A percentile compares a stretch with the other conserved stretches of the same genome.
These are phyloP conservation scores for Tortrix viridana DNA, from an alignment of 2,888 invertebrate species.

Conservation along the genomic window DNA sequence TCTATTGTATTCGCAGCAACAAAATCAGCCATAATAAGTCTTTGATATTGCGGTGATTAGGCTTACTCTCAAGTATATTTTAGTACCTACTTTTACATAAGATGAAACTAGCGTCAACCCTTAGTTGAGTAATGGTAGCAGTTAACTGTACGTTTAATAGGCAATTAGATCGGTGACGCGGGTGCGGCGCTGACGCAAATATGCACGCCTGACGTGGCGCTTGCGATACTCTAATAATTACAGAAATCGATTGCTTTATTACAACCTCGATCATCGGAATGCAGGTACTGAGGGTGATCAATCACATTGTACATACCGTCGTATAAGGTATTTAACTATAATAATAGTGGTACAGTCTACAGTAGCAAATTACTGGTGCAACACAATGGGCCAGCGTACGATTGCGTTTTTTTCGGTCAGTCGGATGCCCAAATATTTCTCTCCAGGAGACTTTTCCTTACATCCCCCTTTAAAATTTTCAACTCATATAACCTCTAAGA, in stretches of 20 bases:
- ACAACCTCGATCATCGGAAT: not conserved
- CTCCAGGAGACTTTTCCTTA: too few species aligned
- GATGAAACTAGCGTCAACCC: slow-evolving; percentile 42
- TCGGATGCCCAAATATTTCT: too few species aligned
- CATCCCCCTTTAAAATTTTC: too few species aligned
- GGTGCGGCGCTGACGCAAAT: slow-evolving; percentile 57
- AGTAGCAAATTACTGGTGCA: too few species aligned
- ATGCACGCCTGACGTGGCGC: slow-evolving; percentile 51
- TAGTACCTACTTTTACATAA: not conserved
- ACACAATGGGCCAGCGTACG: too few species aligned
- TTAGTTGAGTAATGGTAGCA: slow-evolving; percentile 42
- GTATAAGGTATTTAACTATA: not conserved
- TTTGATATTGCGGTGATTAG: too few species aligned
- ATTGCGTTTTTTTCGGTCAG: too few species aligned
- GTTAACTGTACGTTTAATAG: slow-evolving; percentile 54
- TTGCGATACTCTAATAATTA: slow-evolving; percentile 46
- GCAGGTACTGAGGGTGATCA: slow-evolving; percentile 5
- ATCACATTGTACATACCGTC: slow-evolving; percentile 9
- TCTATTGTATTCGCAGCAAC: not conserved
- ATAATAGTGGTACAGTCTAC: not conserved
- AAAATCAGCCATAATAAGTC: not conserved
- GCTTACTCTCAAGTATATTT: too few species aligned
- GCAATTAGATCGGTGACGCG: slow-evolving; percentile 66
- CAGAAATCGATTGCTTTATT: slow-evolving; percentile 18
- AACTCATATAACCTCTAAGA: too few species aligned